Evolutionary conservation across 2,888 invertebrate species (phyloP), one percentile per base, ranked within the genome.

Genomic region (Tethea ocularis): DNA sequence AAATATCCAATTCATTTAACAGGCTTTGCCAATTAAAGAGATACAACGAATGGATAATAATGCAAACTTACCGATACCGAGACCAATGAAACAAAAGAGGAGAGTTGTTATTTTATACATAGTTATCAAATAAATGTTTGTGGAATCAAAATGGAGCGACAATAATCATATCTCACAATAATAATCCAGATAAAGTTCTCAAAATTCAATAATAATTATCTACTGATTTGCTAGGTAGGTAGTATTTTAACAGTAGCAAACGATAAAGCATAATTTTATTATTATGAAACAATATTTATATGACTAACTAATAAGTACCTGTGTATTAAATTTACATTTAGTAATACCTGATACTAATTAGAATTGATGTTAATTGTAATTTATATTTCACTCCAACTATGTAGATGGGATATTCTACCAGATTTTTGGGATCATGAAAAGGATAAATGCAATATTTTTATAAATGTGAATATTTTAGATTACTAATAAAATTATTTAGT

Each of bases 101-200:
- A 46, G 17, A 17, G 46, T 20, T 74, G 77, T 66, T 71, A 68
- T 54, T 75, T 64, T 72, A 58, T 62, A 63, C 74, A 77, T 76
- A 60, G 59, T 62, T 53, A 61, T 51, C 46, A 24, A 46, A 61
- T 57, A 62, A 76, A 68, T 77, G 72, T 62, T 57, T 13, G n/a
- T 58, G 24, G n/a, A 53, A 51, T 41, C 51, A 13, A 26, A 46
- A 52, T 57, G n/a, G 23, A 54, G 26, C 6, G 29, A n/a, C 46
- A 46, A 46, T 46, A 2, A 46, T 46, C 20, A 46, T 20, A 46
- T 46, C 46, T 20, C 46, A 46, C 46, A 46, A 46, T 46, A n/a
- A 46, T 46, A 46, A 46, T n/a, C 46, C 46, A 46, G 46, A 46
- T 46, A 46, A 20, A 46, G 33, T 20, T n/a, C 46, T 7, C 46